Evolutionary conservation across 2,888 invertebrate species (phyloP).

Genomic region (Luperina testacea): DNA sequence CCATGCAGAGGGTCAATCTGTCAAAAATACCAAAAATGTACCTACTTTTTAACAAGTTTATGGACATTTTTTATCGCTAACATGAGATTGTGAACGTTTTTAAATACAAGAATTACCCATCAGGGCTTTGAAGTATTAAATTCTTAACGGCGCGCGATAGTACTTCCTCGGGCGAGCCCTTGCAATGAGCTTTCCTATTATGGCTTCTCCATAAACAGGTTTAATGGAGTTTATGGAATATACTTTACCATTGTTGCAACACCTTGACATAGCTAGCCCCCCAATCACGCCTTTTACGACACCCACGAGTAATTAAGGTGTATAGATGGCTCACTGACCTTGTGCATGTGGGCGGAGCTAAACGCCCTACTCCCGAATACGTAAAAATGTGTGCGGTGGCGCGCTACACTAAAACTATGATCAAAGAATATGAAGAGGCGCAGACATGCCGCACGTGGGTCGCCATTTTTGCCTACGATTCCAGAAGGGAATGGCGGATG

Average conservation of each 20-base stretch:
- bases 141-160: not conserved
- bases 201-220: constrained; percentile 43
- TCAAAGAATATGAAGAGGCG: too few species aligned
- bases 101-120: not conserved
- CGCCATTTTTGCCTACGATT: too few species aligned
- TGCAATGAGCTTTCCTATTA: constrained; percentile 33
- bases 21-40: too few species aligned
- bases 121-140: constrained; percentile 3
- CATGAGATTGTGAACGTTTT: not conserved
- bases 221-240: not conserved
- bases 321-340: too few species aligned
- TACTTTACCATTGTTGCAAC: not conserved
- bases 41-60: not conserved
- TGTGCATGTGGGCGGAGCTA: too few species aligned
- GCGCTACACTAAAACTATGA: too few species aligned
- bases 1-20: too few species aligned
- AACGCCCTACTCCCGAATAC: too few species aligned
- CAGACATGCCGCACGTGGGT: too few species aligned
- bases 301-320: not conserved
- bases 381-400: too few species aligned
- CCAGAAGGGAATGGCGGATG: too few species aligned
- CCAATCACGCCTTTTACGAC: not conserved
- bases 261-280: not conserved
- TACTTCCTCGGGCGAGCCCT: constrained; percentile 25
- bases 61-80: not conserved